phyloP scores from a whole-genome alignment of 2,888 invertebrate species.

The Lithophane leautieri region DNA sequence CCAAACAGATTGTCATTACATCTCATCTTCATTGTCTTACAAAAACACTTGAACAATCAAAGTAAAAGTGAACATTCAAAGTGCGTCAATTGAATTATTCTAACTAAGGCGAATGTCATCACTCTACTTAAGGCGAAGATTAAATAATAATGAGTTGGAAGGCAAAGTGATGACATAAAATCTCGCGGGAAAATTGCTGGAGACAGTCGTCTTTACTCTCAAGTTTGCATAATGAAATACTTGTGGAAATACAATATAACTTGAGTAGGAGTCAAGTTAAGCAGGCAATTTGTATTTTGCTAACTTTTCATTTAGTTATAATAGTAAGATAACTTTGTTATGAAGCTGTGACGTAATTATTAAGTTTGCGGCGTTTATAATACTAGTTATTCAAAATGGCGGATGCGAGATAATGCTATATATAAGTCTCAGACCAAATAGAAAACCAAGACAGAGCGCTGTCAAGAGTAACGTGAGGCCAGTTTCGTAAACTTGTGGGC shows the following conservation, averaged over 20 bases:
- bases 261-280: constrained; percentile 72
- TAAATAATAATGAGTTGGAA: constrained; percentile 76
- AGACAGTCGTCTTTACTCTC: constrained; percentile 75
- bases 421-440: too few relatives aligned
- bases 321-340: constrained; percentile 61
- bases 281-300: constrained; percentile 78
- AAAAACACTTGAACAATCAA: constrained; percentile 49
- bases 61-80: constrained; percentile 56
- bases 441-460: too few relatives aligned
- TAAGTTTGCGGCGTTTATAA: constrained; percentile 30
- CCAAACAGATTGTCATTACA: constrained; percentile 19
- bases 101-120: constrained; percentile 56
- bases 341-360: constrained; percentile 48
- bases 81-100: constrained; percentile 61
- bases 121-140: constrained; percentile 64
- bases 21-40: constrained; percentile 9
- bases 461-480: too few relatives aligned
- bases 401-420: neutral
- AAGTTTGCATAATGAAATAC: constrained; percentile 82
- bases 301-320: constrained; percentile 71
- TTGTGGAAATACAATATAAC: constrained; percentile 74
- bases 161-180: constrained; percentile 77
- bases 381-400: constrained; percentile 28
- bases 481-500: too few relatives aligned
- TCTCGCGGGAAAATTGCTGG: constrained; percentile 71